These are phyloP conservation scores for Cancer borealis DNA, from an alignment of 2,888 invertebrate genomes.

Conservation along the genomic window DNA sequence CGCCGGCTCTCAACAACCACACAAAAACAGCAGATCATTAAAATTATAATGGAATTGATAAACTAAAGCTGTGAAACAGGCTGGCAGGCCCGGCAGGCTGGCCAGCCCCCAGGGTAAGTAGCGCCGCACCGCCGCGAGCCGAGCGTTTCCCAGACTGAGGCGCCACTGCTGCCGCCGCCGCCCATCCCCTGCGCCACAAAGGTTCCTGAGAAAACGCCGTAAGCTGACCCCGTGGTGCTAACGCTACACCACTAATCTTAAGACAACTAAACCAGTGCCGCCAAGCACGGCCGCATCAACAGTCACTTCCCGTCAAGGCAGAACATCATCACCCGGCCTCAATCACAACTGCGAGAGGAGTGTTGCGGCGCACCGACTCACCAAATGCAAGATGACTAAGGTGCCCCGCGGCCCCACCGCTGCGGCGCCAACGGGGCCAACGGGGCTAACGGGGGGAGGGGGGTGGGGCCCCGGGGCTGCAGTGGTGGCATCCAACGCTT, in stretches of 20 bases:
- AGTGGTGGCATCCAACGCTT: slow-evolving; percentile 72
- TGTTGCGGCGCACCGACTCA: slow-evolving; percentile 64
- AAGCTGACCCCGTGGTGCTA: slow-evolving; percentile 59
- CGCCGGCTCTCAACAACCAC: slow-evolving; percentile 11
- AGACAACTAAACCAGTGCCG: slow-evolving; percentile 63
- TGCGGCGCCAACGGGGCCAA: not conserved
- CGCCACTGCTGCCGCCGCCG: slow-evolving; percentile 5
- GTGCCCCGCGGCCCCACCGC: slow-evolving; percentile 26
- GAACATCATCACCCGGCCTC: slow-evolving; percentile 68
- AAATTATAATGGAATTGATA: slow-evolving; percentile 27
- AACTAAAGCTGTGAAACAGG: slow-evolving; percentile 29
- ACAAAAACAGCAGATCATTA: slow-evolving; percentile 36
- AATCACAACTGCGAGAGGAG: slow-evolving; percentile 67
- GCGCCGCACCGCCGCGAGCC: slow-evolving; percentile 13
- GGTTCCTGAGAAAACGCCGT: slow-evolving; percentile 71
- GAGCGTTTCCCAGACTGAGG: slow-evolving; percentile 58
- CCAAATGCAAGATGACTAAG: slow-evolving; percentile 67
- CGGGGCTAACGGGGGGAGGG: not conserved
- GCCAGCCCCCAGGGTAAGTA: slow-evolving; percentile 31
- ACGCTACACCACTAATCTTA: slow-evolving; percentile 64
- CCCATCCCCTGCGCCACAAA: slow-evolving; percentile 68
- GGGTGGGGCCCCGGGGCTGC: not conserved
- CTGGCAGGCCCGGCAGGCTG: slow-evolving; percentile 44
- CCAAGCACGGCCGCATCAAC: not conserved
- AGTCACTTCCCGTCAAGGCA: slow-evolving; percentile 53